phyloP scores from a whole-genome alignment of 2,888 invertebrate species.

The Lottia gigantea region DNA sequence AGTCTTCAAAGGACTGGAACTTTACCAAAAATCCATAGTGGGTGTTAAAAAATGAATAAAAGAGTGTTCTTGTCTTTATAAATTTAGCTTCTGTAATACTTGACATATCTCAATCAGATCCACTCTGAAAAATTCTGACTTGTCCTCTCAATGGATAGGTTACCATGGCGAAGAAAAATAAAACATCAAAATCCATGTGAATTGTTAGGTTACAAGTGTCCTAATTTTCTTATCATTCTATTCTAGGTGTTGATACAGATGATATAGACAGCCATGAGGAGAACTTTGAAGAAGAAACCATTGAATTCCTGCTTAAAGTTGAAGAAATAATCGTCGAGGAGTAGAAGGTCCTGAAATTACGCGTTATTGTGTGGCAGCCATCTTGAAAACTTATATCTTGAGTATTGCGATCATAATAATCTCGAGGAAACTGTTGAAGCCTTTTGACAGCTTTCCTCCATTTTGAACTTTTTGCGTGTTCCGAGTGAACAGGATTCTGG shows the following conservation, averaged over 20 bases:
- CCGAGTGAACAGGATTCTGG: neutral
- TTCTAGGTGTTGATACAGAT: conserved; percentile 90
- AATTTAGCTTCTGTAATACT: too few relatives aligned
- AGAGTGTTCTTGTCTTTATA: too few relatives aligned
- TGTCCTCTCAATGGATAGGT: too few relatives aligned
- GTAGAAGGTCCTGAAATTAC: conserved; percentile 38
- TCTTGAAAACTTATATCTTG: conserved; percentile 45
- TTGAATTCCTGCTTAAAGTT: conserved; percentile 95
- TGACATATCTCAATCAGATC: too few relatives aligned
- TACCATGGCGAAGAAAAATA: too few relatives aligned
- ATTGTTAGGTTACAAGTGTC: too few relatives aligned
- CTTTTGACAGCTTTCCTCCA: neutral
- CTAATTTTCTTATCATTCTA: conserved; percentile 1
- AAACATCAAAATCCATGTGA: too few relatives aligned
- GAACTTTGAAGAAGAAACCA: conserved; percentile 92
- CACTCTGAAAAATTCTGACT: too few relatives aligned
- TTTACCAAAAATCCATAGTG: too few relatives aligned
- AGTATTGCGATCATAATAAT: conserved; percentile 7
- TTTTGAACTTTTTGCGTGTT: neutral
- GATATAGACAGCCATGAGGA: conserved; percentile 85
- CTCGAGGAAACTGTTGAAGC: neutral
- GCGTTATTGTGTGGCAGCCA: conserved; percentile 27
- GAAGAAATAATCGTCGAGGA: conserved; percentile 79
- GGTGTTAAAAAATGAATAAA: too few relatives aligned
- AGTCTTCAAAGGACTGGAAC: too few relatives aligned